Conservation (phyloP, 2,113 vertebrate genomes). For the Triplophysa rosa region DNA sequence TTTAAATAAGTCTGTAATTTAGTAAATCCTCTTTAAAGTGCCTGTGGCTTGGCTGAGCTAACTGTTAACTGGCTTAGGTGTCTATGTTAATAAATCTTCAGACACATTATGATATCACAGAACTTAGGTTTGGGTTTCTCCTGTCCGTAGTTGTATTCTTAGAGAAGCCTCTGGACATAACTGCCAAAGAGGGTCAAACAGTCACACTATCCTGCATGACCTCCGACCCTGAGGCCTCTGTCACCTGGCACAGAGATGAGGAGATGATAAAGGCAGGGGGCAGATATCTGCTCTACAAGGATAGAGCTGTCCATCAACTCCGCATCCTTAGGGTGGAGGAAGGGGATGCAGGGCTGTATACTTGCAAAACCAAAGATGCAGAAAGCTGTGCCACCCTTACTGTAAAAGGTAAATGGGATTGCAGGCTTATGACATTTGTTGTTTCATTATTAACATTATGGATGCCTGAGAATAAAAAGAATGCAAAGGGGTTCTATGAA, state of each 20-base stretch:
- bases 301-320: slow-evolving; percentile 65
- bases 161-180: slow-evolving; percentile 69
- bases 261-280: slow-evolving; percentile 61
- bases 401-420: slow-evolving; percentile 77
- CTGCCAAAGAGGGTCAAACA: slow-evolving; percentile 74
- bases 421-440: neutral
- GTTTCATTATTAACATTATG: slow-evolving; percentile 1
- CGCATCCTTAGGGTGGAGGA: slow-evolving; percentile 69
- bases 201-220: slow-evolving; percentile 78
- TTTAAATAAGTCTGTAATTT: too few relatives aligned
- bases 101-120: slow-evolving; percentile 22
- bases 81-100: neutral
- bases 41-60: neutral
- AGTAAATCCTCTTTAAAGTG: too few relatives aligned
- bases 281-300: slow-evolving; percentile 68
- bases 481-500: neutral
- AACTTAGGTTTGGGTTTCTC: slow-evolving; percentile 56
- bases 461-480: neutral
- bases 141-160: slow-evolving; percentile 70
- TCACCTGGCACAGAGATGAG: slow-evolving; percentile 68
- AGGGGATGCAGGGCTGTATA: slow-evolving; percentile 76
- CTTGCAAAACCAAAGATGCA: slow-evolving; percentile 76
- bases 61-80: neutral
- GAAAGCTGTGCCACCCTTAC: slow-evolving; percentile 74
- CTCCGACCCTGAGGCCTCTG: slow-evolving; percentile 66